Evolutionary conservation across 2,113 vertebrate genomes (phyloP).

Genomic region (Amphiprion ocellaris): DNA sequence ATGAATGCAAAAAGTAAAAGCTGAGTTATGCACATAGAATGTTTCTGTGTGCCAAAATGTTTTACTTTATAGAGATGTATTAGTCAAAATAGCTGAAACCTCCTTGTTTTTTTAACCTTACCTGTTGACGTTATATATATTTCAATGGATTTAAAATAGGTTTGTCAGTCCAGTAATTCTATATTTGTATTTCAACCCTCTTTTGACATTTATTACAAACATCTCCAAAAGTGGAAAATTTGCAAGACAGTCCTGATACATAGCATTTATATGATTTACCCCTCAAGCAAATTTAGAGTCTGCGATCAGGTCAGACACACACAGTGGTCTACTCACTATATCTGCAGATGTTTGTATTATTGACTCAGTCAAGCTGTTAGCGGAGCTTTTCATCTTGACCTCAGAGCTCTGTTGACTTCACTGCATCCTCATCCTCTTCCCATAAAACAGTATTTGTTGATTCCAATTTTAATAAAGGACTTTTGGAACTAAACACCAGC

Average conservation of each 20-base stretch:
- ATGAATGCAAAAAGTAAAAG: no score
- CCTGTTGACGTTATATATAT: no score
- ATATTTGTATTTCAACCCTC: neutral
- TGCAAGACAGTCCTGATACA: neutral
- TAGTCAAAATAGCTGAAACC: no score
- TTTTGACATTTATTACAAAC: conserved; percentile 8
- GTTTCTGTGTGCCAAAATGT: no score
- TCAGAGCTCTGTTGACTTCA: conserved; percentile 53
- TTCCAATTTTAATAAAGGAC: conserved; percentile 67
- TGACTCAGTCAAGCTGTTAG: conserved; percentile 64
- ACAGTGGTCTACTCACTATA: conserved; percentile 49
- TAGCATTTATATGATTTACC: neutral
- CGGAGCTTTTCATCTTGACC: conserved; percentile 60
- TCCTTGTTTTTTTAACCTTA: no score
- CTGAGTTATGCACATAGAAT: no score
- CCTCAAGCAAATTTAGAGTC: conserved; percentile 39
- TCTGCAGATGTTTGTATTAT: conserved; percentile 64
- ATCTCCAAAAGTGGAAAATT: conserved; percentile 19
- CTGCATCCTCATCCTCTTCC: conserved; percentile 67
- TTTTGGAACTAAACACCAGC: conserved; percentile 58
- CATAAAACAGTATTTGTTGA: conserved; percentile 76
- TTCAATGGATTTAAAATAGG: no score
- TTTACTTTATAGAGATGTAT: no score
- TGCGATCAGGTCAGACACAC: conserved; percentile 32
- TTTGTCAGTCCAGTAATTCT: neutral